phyloP scores from a whole-genome alignment of 2,888 invertebrate species.

The Plemyria rubiginata region DNA sequence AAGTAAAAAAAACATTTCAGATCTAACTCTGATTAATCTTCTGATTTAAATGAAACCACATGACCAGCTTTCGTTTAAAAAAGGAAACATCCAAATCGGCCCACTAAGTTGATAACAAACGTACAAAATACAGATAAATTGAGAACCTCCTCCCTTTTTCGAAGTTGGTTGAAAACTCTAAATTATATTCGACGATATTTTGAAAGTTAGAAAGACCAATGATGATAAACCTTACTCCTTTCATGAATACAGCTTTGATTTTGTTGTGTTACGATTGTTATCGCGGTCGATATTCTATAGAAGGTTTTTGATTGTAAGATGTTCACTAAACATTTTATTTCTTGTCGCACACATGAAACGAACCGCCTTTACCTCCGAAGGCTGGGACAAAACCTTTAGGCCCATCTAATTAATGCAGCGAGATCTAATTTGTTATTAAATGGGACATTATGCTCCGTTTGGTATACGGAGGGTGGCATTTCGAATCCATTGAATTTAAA shows the following conservation, averaged over 20 bases:
- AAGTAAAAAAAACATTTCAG: no score
- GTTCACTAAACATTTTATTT: neutral
- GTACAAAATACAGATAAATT: no score
- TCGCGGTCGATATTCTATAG: constrained; percentile 1
- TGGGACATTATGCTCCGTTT: constrained; percentile 75
- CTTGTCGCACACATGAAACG: constrained; percentile 8
- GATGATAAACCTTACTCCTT: no score
- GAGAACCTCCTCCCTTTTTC: no score
- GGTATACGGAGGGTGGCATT: constrained; percentile 65
- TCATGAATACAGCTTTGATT: neutral
- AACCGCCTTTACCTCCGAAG: constrained; percentile 16
- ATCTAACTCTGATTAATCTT: no score
- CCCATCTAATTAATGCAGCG: constrained; percentile 63
- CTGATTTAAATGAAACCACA: no score
- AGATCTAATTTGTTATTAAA: constrained; percentile 82
- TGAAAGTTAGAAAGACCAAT: no score
- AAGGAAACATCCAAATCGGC: no score
- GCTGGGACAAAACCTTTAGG: constrained; percentile 30
- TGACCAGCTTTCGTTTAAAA: no score
- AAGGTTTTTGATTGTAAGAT: constrained; percentile 11
- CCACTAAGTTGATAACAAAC: no score
- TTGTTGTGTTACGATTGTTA: constrained; percentile 5
- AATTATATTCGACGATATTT: no score
- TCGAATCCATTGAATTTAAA: constrained; percentile 78
- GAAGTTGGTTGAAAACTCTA: no score